Evolutionary conservation across 1,140 invertebrate species (phyloP).

Genomic region (Habropoda laboriosa): DNA sequence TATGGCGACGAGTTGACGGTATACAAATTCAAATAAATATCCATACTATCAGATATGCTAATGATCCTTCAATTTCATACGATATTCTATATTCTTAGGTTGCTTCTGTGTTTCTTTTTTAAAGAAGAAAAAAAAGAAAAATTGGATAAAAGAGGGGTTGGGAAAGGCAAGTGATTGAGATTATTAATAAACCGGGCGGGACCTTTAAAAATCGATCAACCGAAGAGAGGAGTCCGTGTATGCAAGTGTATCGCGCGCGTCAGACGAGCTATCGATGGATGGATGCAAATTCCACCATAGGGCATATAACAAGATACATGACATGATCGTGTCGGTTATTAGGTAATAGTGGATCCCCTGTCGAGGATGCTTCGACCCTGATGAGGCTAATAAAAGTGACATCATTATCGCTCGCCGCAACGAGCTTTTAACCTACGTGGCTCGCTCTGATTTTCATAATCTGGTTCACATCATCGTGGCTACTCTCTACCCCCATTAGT

Average conservation of each 20-base stretch:
- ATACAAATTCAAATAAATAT: neutral
- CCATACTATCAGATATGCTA: neutral
- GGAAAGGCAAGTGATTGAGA: neutral
- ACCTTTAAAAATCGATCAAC: constrained; percentile 23
- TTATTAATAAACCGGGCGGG: constrained; percentile 24
- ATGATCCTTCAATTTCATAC: neutral
- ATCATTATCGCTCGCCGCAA: constrained; percentile 73
- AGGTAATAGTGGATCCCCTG: constrained; percentile 61
- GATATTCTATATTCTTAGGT: neutral
- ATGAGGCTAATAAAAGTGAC: constrained; percentile 79
- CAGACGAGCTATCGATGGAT: constrained; percentile 53
- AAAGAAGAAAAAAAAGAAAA: neutral
- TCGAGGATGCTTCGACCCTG: constrained; percentile 71
- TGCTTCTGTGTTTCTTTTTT: too few species aligned
- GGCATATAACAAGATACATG: constrained; percentile 55
- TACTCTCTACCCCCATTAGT: constrained; percentile 1
- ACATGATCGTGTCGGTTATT: constrained; percentile 59
- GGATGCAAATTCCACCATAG: constrained; percentile 44
- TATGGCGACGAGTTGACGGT: neutral
- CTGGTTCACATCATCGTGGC: constrained; percentile 54
- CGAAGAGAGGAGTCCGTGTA: neutral
- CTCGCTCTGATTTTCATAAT: constrained; percentile 67
- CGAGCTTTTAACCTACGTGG: constrained; percentile 67
- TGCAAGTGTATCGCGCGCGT: neutral
- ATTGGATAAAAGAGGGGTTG: neutral